Evolutionary conservation across 2,888 invertebrate genomes (phyloP), one percentile per base, ranked within the genome.

Genomic region (Trichogramma dendrolimi): DNA sequence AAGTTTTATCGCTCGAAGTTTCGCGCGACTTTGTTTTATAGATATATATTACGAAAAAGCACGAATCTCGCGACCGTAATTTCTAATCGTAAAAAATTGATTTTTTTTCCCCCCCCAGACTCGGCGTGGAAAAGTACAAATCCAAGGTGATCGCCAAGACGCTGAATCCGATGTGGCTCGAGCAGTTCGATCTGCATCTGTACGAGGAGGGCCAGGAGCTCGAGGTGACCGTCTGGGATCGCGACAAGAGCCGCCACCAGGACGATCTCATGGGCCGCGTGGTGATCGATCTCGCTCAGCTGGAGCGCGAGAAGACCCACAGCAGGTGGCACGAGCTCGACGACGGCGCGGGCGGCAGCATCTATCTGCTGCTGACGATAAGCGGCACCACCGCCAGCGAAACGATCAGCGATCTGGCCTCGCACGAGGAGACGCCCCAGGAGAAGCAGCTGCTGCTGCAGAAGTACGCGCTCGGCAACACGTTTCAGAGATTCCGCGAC

Each of bases 51-150:
- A 44, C 5, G 38, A 40, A 5, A 11, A 2, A 11, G 27, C 4
- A 39, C 14, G 8, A 27, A 38, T 38, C 38, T 43, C n/a, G 54
- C 7, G 38, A 43, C 55, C 55, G 40, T 55, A 55, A 55, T 47
- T 11, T 38, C 2, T 27, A 10, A n/a, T 11, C 46, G 40, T 47
- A 41, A 43, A 46, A 46, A 41, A 41, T n/a, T 8, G 27, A 42
- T 43, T 5, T 6, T 48, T 54, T 64, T 70, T 72, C n/a, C n/a
- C n/a, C n/a, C n/a, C n/a, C 52, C 76, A 93, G 95, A 80, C 86
- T 99, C 80, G 97, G 96, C 65, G 92, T 92, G 73, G 98, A 98
- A 82, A 98, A 97, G 82, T 97, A 93, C 83, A 97, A 96, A 82
- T 95, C 94, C 78, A 94, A 96, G 79, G 88, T 90, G 61, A 85